Evolutionary conservation across 2,113 vertebrate species (phyloP).

Genomic region (Stegastes partitus): DNA sequence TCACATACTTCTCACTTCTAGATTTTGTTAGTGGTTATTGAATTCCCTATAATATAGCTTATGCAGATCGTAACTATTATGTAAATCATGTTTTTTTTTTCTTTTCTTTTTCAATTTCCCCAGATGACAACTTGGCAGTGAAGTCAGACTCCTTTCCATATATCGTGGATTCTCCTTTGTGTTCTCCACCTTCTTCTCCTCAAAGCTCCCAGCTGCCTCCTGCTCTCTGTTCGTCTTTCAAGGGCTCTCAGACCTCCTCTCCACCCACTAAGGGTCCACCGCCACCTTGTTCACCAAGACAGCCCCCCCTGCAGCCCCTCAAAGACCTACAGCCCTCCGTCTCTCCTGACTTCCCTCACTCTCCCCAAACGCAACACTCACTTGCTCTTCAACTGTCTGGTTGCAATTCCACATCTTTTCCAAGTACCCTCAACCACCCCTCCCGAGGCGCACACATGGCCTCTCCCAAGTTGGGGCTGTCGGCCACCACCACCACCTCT

Average conservation of each 20-base stretch:
- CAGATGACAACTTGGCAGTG: slow-evolving; percentile 75
- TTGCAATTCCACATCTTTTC: slow-evolving; percentile 38
- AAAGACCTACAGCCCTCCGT: slow-evolving; percentile 51
- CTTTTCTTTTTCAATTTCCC: slow-evolving; percentile 53
- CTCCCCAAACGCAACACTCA: slow-evolving; percentile 36
- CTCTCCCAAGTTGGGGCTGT: slow-evolving; percentile 85
- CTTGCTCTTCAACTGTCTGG: slow-evolving; percentile 22
- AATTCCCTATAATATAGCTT: neutral
- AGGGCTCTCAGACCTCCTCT: slow-evolving; percentile 45
- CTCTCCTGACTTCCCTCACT: slow-evolving; percentile 51
- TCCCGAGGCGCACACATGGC: slow-evolving; percentile 76
- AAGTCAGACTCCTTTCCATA: slow-evolving; percentile 64
- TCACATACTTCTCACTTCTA: neutral
- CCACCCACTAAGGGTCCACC: slow-evolving; percentile 36
- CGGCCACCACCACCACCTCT: slow-evolving; percentile 84
- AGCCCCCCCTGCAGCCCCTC: slow-evolving; percentile 31
- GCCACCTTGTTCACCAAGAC: slow-evolving; percentile 36
- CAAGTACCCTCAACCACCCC: slow-evolving; percentile 46
- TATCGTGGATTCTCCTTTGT: slow-evolving; percentile 64
- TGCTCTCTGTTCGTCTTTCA: slow-evolving; percentile 42
- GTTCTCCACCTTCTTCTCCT: slow-evolving; percentile 60
- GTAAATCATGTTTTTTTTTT: slow-evolving; percentile 9
- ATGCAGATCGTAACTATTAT: neutral
- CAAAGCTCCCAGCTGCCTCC: slow-evolving; percentile 53
- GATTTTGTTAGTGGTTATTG: neutral